A percentile compares a stretch with the other conserved stretches of the same genome.
phyloP scores from a whole-genome alignment of 2,797 vertebrate species.

The Periparus ater region DNA sequence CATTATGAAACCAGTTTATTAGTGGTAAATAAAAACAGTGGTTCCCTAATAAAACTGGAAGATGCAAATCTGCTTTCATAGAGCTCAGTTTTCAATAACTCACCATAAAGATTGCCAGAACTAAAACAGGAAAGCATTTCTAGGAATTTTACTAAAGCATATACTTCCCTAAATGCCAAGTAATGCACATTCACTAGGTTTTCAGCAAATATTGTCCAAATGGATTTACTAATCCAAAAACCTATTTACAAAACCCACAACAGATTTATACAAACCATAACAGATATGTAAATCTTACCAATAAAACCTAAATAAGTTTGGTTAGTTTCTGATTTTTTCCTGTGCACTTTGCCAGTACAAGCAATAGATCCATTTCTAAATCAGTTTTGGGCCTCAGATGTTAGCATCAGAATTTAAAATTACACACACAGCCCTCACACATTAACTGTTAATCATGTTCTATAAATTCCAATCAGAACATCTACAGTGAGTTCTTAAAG shows the following conservation, averaged over 20 bases:
- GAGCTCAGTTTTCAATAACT: not conserved
- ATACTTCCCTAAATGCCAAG: not conserved
- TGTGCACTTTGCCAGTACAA: not conserved
- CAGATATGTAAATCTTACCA: not conserved
- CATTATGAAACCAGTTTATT: not conserved
- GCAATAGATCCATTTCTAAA: slow-evolving; percentile 8
- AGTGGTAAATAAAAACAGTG: not conserved
- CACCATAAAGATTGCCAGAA: not conserved
- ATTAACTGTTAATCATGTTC: slow-evolving; percentile 29
- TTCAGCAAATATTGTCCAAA: slow-evolving; percentile 27
- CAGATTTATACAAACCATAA: slow-evolving; percentile 26
- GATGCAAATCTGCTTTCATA: not conserved
- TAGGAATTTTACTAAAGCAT: not conserved
- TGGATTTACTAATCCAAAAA: slow-evolving; percentile 3
- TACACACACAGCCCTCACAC: not conserved
- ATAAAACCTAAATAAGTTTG: slow-evolving; percentile 31
- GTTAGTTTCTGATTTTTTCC: slow-evolving; percentile 8
- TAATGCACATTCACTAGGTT: not conserved
- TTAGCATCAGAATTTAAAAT: not conserved
- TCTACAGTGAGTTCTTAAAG: slow-evolving; percentile 26
- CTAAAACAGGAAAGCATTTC: not conserved
- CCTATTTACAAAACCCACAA: slow-evolving; percentile 8
- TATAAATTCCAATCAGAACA: slow-evolving; percentile 3
- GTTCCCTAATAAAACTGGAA: not conserved
- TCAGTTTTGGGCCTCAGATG: not conserved